Conservation (phyloP, 2,888 invertebrate species). For the Drosophila flavopinicola region DNA sequence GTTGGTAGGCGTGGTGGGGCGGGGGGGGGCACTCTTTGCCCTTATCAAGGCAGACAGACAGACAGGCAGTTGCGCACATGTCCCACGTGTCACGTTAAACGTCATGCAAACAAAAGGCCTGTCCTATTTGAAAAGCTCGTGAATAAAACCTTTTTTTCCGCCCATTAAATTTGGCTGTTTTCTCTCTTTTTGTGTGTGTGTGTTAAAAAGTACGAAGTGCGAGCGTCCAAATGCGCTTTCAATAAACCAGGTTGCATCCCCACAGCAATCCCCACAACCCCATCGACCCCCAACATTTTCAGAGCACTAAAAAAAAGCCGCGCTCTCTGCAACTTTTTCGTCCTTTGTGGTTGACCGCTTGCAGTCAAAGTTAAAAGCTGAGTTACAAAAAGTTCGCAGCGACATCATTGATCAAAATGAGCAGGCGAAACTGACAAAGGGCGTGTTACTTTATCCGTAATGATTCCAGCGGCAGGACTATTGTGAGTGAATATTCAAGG, state of each 20-base stretch:
- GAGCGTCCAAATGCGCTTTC: conserved; percentile 52
- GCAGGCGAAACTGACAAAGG: conserved; percentile 42
- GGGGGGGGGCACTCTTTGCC: neutral
- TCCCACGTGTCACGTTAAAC: conserved; percentile 74
- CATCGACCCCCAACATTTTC: neutral
- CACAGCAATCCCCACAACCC: conserved; percentile 4
- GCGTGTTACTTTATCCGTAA: conserved; percentile 42
- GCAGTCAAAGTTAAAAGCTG: conserved; percentile 73
- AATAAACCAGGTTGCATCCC: conserved; percentile 47
- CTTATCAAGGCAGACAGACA: conserved; percentile 37
- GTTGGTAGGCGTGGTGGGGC: no score
- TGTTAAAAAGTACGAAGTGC: conserved; percentile 53
- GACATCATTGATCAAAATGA: conserved; percentile 62
- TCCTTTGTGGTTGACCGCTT: conserved; percentile 72
- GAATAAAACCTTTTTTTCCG: conserved; percentile 70
- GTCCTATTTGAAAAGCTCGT: conserved; percentile 47
- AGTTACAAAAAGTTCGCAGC: conserved; percentile 47
- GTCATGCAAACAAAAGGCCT: conserved; percentile 75
- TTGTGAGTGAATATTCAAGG: conserved; percentile 15
- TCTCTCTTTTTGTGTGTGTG: conserved; percentile 35
- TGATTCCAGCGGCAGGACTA: conserved; percentile 23
- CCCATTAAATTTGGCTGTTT: conserved; percentile 64
- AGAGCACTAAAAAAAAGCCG: conserved; percentile 25
- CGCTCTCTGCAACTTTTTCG: conserved; percentile 50
- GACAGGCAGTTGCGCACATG: conserved; percentile 56